A percentile compares a stretch with the other conserved stretches of the same genome.
Conservation (phyloP, 92 coral and sea anemone species). For the Heliopora coerulea region DNA sequence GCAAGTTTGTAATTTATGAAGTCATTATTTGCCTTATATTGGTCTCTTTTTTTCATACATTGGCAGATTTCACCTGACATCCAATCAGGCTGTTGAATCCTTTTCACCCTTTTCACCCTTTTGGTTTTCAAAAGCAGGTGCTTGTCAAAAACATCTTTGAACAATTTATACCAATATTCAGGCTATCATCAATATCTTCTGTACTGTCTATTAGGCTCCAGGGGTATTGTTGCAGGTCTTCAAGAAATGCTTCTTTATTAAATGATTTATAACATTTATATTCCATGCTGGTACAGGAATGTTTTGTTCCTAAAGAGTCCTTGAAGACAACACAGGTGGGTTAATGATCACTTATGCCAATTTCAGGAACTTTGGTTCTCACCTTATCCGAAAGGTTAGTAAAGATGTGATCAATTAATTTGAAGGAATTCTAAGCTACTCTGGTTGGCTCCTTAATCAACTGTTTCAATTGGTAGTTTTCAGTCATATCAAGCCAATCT, state of each 20-base stretch:
- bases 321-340: constrained; percentile 42
- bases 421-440: constrained; percentile 24
- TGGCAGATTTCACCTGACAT: constrained; percentile 37
- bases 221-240: constrained; percentile 24
- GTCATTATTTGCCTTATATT: constrained; percentile 12
- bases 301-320: constrained; percentile 37
- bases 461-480: constrained; percentile 28
- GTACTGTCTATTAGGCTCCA: constrained; percentile 14
- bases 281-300: constrained; percentile 37
- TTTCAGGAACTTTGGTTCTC: constrained; percentile 33
- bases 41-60: constrained; percentile 24
- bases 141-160: constrained; percentile 27
- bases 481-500: constrained; percentile 24
- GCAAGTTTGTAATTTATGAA: constrained; percentile 8
- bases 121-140: constrained; percentile 1
- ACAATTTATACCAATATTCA: constrained; percentile 34
- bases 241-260: constrained; percentile 11
- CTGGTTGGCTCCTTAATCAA: constrained; percentile 38
- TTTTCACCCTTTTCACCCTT: constrained; percentile 28
- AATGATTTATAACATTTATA: constrained; percentile 38
- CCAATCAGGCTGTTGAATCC: constrained; percentile 44
- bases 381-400: constrained; percentile 32
- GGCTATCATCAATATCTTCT: constrained; percentile 33
- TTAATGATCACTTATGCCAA: constrained; percentile 46
- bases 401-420: constrained; percentile 42